These are phyloP conservation scores for Diarsia rubi DNA, from an alignment of 2,888 invertebrate genomes.

Conservation along the genomic window DNA sequence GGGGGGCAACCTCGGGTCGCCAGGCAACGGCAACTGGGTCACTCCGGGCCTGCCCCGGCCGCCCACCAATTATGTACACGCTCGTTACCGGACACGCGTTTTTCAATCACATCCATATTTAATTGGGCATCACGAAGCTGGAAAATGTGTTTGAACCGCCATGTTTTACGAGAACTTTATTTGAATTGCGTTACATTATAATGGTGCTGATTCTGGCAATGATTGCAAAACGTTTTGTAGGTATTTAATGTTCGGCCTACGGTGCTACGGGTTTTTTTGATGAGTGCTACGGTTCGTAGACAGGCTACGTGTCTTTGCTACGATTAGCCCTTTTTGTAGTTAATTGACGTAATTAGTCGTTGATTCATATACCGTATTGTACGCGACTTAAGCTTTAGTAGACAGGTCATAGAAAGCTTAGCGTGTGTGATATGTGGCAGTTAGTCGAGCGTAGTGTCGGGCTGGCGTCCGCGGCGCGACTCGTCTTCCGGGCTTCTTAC, in stretches of 20 bases:
- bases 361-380: not conserved
- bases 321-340: conserved; percentile 28
- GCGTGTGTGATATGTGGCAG: conserved; percentile 7
- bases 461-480: conserved; percentile 65
- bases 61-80: conserved; percentile 91
- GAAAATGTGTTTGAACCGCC: conserved; percentile 88
- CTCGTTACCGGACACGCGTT: conserved; percentile 91
- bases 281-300: conserved; percentile 55
- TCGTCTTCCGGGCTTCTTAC: conserved; percentile 83
- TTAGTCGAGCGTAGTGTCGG: conserved; percentile 40
- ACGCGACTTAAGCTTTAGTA: not conserved
- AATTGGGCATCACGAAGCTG: conserved; percentile 90
- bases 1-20: conserved; percentile 83
- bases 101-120: conserved; percentile 91
- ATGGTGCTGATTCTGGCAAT: conserved; percentile 57
- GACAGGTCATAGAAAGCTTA: conserved; percentile 3
- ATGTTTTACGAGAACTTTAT: conserved; percentile 85
- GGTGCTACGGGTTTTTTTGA: conserved; percentile 47
- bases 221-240: conserved; percentile 49
- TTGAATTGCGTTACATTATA: conserved; percentile 75
- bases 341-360: not conserved
- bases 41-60: conserved; percentile 86
- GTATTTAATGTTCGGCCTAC: conserved; percentile 31
- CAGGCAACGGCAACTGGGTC: conserved; percentile 90
- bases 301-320: conserved; percentile 42